Base-by-base conservation (phyloP, 2,797 vertebrate species). In the Taenioides sp. region DNA sequence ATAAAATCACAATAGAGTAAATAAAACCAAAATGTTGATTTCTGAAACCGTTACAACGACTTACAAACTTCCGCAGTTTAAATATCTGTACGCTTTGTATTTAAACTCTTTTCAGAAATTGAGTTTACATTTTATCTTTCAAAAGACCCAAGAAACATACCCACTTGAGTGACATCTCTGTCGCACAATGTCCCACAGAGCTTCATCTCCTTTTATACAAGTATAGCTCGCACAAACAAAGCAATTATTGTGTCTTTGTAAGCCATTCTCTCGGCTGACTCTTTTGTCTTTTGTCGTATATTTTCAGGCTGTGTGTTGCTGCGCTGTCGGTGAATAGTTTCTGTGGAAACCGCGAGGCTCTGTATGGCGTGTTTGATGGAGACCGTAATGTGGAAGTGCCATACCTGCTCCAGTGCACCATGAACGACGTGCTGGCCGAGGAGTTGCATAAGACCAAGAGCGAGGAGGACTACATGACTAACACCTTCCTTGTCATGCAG, bases 401-500 rank as follows among this genome's bases (percentile, higher is more conserved):
- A 0, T 98, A 95, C 76, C 94, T 99, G 63, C 88, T 99, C 69
- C 98, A 99, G 88, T 99, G 98, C 82, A 99, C 98, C 0, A 99
- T 99, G 98, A 97, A 97, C 0, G 98, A 99, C 74, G 95, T 99
- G 80, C 85, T 99, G 80, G 96, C 97, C 0, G 98, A 99, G 72
- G 98, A 99, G 75, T 87, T 99, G 3, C 98, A 98, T 89, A 96
- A 95, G 82, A 96, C 95, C 5, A 97, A 96, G 85, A 97, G 94
- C 0, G 95, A 97, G 64, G 96, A 98, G 71, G 97, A 99, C 67
- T 98, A 97, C 87, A 98, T 99, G 98, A 96, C 94, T 81, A 97
- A 97, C 81, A 99, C 98, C 0, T 99, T 99, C 89, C 95, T 98
- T 0, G 96, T 98, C 66, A 99, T 97, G 96, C 98, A 99, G 76